Evolutionary conservation across 2,113 vertebrate species (phyloP).

Genomic region (Pyrgilauda ruficollis): DNA sequence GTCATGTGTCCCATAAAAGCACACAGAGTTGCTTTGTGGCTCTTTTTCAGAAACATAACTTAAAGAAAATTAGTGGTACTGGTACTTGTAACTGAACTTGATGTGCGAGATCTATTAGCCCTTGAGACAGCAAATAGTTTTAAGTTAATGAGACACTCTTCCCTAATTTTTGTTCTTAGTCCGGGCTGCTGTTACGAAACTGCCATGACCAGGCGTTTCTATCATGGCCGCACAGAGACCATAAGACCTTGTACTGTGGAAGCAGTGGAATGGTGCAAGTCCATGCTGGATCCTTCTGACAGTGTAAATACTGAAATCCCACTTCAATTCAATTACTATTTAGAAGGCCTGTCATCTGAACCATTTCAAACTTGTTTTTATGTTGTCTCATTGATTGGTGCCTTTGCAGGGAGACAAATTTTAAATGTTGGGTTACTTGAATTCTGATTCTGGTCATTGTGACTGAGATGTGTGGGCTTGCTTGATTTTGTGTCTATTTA

Average conservation of each 20-base stretch:
- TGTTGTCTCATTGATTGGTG: neutral
- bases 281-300: slow-evolving; percentile 82
- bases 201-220: slow-evolving; percentile 88
- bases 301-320: slow-evolving; percentile 68
- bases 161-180: slow-evolving; percentile 63
- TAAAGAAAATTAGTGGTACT: neutral
- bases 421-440: neutral
- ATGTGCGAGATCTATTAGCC: neutral
- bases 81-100: neutral
- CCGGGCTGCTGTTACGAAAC: slow-evolving; percentile 95
- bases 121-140: neutral
- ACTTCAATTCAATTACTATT: neutral
- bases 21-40: neutral
- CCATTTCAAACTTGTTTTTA: neutral
- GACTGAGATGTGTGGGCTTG: neutral
- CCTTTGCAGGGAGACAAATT: neutral
- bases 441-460: neutral
- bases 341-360: neutral
- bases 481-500: neutral
- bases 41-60: neutral
- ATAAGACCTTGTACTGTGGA: slow-evolving; percentile 87
- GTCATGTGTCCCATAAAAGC: neutral
- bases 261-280: slow-evolving; percentile 85
- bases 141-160: neutral
- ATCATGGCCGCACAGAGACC: slow-evolving; percentile 95